phyloP scores from a whole-genome alignment of 1,140 invertebrate species.

The Ephestia elutella region DNA sequence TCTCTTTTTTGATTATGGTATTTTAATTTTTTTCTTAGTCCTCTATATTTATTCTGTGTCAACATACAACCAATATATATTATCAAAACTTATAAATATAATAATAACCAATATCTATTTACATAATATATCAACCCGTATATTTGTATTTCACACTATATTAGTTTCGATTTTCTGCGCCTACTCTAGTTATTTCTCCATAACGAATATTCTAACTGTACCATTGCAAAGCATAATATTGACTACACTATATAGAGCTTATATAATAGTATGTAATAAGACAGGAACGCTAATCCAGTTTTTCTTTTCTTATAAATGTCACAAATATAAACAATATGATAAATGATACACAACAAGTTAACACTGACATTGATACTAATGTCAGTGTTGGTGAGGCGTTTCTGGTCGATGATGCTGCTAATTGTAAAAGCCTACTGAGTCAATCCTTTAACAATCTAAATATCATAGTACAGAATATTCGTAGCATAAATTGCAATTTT shows the following conservation, averaged over 20 bases:
- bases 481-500: slow-evolving; percentile 12
- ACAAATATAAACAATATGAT: not conserved
- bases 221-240: not conserved
- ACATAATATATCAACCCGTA: not conserved
- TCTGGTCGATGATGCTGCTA: not conserved
- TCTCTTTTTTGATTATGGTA: not conserved
- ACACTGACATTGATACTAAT: slow-evolving; percentile 5
- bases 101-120: not conserved
- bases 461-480: slow-evolving; percentile 13
- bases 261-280: not conserved
- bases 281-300: not conserved
- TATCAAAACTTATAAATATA: not conserved
- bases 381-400: slow-evolving; percentile 9
- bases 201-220: not conserved
- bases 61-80: not conserved
- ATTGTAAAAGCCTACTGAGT: not conserved
- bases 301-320: not conserved
- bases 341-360: not conserved
- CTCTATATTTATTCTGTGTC: not conserved
- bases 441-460: not conserved
- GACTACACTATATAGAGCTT: too few species aligned
- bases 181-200: not conserved
- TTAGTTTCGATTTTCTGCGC: not conserved
- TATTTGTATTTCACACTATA: not conserved
- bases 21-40: not conserved